phyloP scores from a whole-genome alignment of 2,113 vertebrate genomes.

The Scopus umbretta region DNA sequence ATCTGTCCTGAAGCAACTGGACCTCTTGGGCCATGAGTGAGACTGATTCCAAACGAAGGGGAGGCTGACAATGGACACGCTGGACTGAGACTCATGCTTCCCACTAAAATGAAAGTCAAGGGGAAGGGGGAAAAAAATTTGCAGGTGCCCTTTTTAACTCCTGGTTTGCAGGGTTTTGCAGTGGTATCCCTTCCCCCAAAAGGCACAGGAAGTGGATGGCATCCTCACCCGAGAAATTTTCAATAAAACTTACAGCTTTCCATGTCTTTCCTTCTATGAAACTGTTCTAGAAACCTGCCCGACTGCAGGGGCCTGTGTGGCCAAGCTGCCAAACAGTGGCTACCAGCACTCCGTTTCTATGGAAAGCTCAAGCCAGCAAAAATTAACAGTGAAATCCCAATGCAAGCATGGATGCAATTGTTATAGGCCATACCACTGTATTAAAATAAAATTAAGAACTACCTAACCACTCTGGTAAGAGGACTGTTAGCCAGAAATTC shows the following conservation, averaged over 20 bases:
- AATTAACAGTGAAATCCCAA: neutral
- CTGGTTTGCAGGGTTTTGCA: neutral
- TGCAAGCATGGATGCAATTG: neutral
- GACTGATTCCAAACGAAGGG: neutral
- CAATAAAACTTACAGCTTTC: neutral
- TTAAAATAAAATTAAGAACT: neutral
- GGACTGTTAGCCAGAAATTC: neutral
- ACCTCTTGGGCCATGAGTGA: neutral
- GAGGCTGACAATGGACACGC: neutral
- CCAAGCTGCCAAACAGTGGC: neutral
- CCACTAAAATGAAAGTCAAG: neutral
- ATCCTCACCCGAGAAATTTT: neutral
- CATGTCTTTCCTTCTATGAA: neutral
- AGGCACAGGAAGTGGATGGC: rapidly evolving
- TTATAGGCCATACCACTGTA: neutral
- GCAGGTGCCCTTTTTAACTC: neutral
- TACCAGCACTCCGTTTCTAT: neutral
- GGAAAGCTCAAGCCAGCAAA: neutral
- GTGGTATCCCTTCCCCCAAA: neutral
- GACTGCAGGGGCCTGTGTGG: neutral
- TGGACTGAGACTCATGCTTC: neutral
- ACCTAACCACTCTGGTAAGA: neutral
- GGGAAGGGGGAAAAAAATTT: rapidly evolving
- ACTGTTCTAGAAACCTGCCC: neutral
- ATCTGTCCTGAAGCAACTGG: neutral